Conservation (phyloP, 2,888 invertebrate genomes). For the Aromia moschata region DNA sequence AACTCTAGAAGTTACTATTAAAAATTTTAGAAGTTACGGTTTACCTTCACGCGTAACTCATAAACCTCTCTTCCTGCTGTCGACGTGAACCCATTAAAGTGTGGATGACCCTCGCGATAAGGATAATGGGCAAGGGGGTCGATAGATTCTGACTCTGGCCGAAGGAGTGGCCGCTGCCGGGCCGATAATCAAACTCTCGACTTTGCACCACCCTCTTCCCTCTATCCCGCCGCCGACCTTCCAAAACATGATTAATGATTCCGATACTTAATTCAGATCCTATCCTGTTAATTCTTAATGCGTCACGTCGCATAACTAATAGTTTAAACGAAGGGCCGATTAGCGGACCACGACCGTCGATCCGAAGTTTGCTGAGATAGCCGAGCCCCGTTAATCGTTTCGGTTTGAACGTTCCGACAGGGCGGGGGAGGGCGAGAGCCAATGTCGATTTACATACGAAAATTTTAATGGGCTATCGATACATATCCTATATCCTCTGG, state of each 20-base stretch:
- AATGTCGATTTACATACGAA: too few species aligned
- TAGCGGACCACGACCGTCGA: slow-evolving; percentile 23
- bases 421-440: too few species aligned
- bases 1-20: too few species aligned
- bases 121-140: slow-evolving; percentile 15
- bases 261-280: slow-evolving; percentile 56
- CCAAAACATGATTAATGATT: slow-evolving; percentile 61
- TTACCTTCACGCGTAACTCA: too few species aligned
- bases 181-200: slow-evolving; percentile 52
- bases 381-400: too few species aligned
- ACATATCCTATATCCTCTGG: too few species aligned
- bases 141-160: slow-evolving; percentile 28
- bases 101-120: slow-evolving; percentile 16
- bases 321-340: slow-evolving; percentile 37
- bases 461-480: too few species aligned
- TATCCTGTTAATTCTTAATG: slow-evolving; percentile 61
- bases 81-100: slow-evolving; percentile 21
- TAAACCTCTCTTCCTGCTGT: too few species aligned
- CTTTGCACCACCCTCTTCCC: slow-evolving; percentile 8
- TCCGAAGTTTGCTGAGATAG: slow-evolving; percentile 23
- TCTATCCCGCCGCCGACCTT: slow-evolving; percentile 8
- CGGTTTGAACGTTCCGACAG: too few species aligned
- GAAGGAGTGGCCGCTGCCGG: slow-evolving; percentile 55
- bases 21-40: too few species aligned
- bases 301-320: slow-evolving; percentile 57